Percentiles rank a stretch among this genome's conserved stretches.
phyloP scores from a whole-genome alignment of 2,888 invertebrate species.

The Antitype chi region DNA sequence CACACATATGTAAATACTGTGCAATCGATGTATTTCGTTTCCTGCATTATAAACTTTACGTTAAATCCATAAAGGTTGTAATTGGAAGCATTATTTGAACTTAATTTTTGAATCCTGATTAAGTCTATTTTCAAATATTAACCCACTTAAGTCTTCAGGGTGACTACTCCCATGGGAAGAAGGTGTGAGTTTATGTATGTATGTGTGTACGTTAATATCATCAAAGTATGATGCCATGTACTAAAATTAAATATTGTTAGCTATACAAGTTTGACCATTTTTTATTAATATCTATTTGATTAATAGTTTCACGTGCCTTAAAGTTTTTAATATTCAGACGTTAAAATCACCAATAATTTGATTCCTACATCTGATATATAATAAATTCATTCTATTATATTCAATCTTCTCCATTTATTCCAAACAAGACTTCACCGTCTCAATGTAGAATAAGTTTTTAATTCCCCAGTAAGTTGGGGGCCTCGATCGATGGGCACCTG shows the following conservation, averaged over 20 bases:
- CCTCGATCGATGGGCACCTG: constrained; percentile 61
- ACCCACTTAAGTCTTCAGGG: too few relatives aligned
- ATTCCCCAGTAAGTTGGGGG: constrained; percentile 59
- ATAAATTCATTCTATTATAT: neutral
- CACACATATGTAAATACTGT: too few relatives aligned
- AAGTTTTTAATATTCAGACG: neutral
- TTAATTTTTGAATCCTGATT: too few relatives aligned
- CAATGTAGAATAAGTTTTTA: constrained; percentile 71
- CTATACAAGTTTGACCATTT: neutral
- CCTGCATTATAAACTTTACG: too few relatives aligned
- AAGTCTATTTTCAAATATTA: too few relatives aligned
- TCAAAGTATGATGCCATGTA: neutral
- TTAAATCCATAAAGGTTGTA: too few relatives aligned
- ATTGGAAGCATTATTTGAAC: too few relatives aligned
- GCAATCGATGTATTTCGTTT: too few relatives aligned
- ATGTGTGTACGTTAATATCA: neutral
- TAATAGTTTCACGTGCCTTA: neutral
- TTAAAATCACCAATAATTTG: neutral
- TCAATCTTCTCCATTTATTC: constrained; percentile 10
- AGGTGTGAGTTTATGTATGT: neutral
- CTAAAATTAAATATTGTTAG: neutral
- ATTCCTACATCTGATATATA: too few relatives aligned
- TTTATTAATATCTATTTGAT: neutral
- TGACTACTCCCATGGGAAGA: neutral
- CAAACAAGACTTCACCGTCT: constrained; percentile 15